Percentiles rank a stretch among this genome's conserved stretches.
Evolutionary conservation across 2,888 invertebrate genomes (phyloP).

Genomic region (Salpingus planirostris): DNA sequence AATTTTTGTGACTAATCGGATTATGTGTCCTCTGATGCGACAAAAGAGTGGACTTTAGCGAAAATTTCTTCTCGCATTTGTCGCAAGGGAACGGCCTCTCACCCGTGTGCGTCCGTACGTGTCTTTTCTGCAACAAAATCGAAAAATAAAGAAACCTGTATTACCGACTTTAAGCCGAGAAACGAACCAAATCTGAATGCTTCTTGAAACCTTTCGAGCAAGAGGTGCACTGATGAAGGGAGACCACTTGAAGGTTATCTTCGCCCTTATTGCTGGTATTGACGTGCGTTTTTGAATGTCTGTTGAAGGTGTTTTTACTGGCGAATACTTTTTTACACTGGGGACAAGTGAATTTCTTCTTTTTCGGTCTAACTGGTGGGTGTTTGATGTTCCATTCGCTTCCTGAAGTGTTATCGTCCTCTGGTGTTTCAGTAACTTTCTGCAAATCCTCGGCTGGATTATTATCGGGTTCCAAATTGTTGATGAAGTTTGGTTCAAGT

Average conservation of each 20-base stretch:
- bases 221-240: slow-evolving; percentile 38
- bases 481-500: too few species aligned
- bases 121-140: slow-evolving; percentile 42
- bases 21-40: slow-evolving; percentile 52
- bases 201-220: slow-evolving; percentile 61
- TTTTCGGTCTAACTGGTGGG: too few species aligned
- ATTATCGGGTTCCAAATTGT: too few species aligned
- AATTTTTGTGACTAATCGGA: slow-evolving; percentile 45
- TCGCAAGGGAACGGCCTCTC: slow-evolving; percentile 56
- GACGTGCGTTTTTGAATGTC: slow-evolving; percentile 5
- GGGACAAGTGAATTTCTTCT: slow-evolving; percentile 6
- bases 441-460: too few species aligned
- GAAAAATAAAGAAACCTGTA: neutral
- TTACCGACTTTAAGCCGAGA: slow-evolving; percentile 1
- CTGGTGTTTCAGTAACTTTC: too few species aligned
- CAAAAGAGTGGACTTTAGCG: slow-evolving; percentile 57
- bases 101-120: slow-evolving; percentile 58
- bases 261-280: too few species aligned
- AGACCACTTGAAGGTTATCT: neutral
- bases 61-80: slow-evolving; percentile 48
- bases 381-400: too few species aligned
- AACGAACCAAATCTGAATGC: slow-evolving; percentile 50
- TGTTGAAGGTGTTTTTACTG: slow-evolving; percentile 4
- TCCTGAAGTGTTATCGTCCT: too few species aligned
- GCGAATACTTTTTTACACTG: slow-evolving; percentile 6